Evolutionary conservation across 92 coral and sea anemone species (phyloP).

Genomic region (Porites lobata): DNA sequence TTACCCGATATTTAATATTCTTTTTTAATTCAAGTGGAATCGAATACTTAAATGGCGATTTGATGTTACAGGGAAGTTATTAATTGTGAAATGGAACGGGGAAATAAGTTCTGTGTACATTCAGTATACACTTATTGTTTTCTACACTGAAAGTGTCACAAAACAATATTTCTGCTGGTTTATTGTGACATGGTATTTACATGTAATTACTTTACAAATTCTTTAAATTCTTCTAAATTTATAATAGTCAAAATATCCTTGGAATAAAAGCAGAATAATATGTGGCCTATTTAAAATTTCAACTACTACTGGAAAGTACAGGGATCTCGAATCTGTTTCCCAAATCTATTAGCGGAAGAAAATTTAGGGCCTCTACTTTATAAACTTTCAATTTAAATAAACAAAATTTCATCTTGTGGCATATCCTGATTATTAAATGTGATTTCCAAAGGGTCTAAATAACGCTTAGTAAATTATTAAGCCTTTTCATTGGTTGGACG

Average conservation of each 20-base stretch:
- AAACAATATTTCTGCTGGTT: conserved; percentile 15
- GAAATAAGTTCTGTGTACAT: neutral
- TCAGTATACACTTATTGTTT: neutral
- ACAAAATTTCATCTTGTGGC: no score
- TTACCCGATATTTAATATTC: neutral
- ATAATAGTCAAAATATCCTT: conserved; percentile 12
- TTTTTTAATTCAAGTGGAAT: conserved; percentile 3
- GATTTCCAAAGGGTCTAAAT: no score
- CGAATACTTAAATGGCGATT: neutral
- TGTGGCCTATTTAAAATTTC: neutral
- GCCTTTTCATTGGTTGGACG: no score
- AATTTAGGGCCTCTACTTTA: no score
- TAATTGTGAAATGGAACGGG: neutral
- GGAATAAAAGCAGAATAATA: neutral
- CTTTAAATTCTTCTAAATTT: neutral
- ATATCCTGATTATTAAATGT: no score
- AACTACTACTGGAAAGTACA: no score
- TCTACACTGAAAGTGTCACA: conserved; percentile 16
- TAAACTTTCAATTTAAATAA: neutral
- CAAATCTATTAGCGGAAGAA: no score
- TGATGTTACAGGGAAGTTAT: neutral
- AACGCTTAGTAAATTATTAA: no score
- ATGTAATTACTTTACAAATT: conserved; percentile 13
- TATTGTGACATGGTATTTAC: neutral
- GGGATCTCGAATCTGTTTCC: no score